Conservation (phyloP, 1,140 invertebrate genomes). For the Dysdera silvatica region DNA sequence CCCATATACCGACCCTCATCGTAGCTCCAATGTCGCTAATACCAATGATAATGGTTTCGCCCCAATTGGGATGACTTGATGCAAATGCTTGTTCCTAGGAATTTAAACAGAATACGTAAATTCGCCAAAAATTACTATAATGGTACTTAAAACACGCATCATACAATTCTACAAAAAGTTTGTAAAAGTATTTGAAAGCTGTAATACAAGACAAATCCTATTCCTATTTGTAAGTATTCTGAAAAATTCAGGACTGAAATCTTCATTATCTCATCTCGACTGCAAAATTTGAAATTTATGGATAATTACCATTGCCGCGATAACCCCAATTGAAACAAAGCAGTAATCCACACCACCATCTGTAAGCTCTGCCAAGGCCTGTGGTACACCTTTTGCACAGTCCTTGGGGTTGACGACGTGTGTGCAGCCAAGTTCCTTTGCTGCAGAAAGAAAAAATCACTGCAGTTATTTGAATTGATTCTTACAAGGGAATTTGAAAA, state of each 20-base stretch:
- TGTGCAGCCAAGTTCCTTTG: constrained; percentile 79
- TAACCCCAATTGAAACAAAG: constrained; percentile 97
- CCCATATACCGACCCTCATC: constrained; percentile 73
- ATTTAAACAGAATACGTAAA: neutral
- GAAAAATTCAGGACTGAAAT: too few relatives aligned
- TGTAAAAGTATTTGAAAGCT: too few relatives aligned
- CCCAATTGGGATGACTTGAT: constrained; percentile 96
- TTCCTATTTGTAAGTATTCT: too few relatives aligned
- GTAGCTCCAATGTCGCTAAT: constrained; percentile 58
- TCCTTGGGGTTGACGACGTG: constrained; percentile 87
- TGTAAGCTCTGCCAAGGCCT: constrained; percentile 79
- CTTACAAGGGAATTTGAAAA: neutral
- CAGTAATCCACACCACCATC: constrained; percentile 95
- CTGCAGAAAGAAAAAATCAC: constrained; percentile 44
- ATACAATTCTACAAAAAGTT: too few relatives aligned
- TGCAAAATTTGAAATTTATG: too few relatives aligned
- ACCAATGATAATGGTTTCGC: constrained; percentile 88
- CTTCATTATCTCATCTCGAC: too few relatives aligned
- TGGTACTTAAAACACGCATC: neutral
- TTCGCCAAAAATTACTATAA: neutral
- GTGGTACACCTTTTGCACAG: constrained; percentile 65
- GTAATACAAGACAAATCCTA: too few relatives aligned
- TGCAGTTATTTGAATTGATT: too few relatives aligned
- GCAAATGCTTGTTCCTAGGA: constrained; percentile 77
- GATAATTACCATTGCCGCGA: constrained; percentile 82